Evolutionary conservation across 2,888 invertebrate genomes (phyloP).

Genomic region (Seira ritae): DNA sequence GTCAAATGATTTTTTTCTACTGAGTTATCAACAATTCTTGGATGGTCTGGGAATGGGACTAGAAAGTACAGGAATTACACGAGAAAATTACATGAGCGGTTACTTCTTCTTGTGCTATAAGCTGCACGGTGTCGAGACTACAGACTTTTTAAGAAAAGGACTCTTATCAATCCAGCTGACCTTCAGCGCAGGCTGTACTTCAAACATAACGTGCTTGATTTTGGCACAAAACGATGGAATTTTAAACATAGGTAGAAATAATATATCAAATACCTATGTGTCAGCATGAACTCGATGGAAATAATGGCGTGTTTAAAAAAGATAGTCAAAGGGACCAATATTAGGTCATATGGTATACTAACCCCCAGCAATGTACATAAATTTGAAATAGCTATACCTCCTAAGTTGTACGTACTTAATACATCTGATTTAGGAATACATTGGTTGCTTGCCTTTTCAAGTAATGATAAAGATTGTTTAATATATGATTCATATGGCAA

Average conservation of each 20-base stretch:
- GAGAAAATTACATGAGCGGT: background rate
- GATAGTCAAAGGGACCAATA: background rate
- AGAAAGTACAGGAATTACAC: constrained; percentile 7
- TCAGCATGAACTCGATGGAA: constrained; percentile 10
- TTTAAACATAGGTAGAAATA: too few species aligned
- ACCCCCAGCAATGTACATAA: too few species aligned
- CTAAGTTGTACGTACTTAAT: background rate
- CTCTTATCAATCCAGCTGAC: background rate
- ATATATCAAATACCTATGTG: too few species aligned
- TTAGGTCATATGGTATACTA: too few species aligned
- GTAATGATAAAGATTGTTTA: background rate
- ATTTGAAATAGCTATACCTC: too few species aligned
- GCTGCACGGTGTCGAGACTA: background rate
- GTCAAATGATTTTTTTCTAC: background rate
- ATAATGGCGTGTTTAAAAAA: background rate
- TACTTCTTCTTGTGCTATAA: background rate
- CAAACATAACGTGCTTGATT: too few species aligned
- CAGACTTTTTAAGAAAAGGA: background rate
- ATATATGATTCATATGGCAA: too few species aligned
- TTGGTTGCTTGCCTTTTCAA: background rate
- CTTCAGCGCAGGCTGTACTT: background rate
- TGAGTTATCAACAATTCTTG: background rate
- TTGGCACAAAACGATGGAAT: too few species aligned
- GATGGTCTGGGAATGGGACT: background rate
- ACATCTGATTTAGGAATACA: background rate